phyloP scores from a whole-genome alignment of 2,888 invertebrate genomes.

The Xestobium rufovillosum region DNA sequence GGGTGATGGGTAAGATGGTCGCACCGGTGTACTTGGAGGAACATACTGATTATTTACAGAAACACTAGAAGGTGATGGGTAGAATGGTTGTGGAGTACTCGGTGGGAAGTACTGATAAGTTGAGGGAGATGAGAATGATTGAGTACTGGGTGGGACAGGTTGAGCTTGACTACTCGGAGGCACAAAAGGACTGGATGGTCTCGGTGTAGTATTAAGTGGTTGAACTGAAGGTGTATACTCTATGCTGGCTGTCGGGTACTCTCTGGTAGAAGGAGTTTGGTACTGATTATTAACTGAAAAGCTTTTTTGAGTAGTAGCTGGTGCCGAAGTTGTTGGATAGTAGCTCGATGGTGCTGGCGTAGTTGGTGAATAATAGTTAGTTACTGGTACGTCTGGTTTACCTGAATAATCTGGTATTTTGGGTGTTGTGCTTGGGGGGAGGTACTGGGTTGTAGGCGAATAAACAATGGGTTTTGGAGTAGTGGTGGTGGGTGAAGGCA shows the following conservation, averaged over 20 bases:
- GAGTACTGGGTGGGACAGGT: constrained; percentile 28
- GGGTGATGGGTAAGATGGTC: neutral
- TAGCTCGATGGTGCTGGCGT: neutral
- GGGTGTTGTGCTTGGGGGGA: constrained; percentile 8
- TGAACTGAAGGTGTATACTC: too few relatives aligned
- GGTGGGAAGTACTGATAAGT: neutral
- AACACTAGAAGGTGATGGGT: too few relatives aligned
- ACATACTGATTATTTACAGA: too few relatives aligned
- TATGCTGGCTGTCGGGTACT: constrained; percentile 18
- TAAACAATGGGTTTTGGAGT: constrained; percentile 15
- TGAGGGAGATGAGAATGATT: constrained; percentile 15
- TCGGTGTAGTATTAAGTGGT: too few relatives aligned
- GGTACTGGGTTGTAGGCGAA: constrained; percentile 12
- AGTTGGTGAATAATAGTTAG: neutral
- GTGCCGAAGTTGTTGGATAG: neutral
- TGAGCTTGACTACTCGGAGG: constrained; percentile 26
- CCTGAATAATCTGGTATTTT: neutral
- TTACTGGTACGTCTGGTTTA: neutral
- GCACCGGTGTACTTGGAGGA: neutral
- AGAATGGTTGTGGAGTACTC: neutral
- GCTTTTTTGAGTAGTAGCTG: neutral
- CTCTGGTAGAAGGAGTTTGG: constrained; percentile 14
- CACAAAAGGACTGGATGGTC: too few relatives aligned
- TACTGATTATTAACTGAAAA: neutral
- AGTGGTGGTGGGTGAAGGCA: constrained; percentile 22